Base-by-base conservation (phyloP, 1,140 invertebrate genomes). In the Drosophila carrolli region DNA sequence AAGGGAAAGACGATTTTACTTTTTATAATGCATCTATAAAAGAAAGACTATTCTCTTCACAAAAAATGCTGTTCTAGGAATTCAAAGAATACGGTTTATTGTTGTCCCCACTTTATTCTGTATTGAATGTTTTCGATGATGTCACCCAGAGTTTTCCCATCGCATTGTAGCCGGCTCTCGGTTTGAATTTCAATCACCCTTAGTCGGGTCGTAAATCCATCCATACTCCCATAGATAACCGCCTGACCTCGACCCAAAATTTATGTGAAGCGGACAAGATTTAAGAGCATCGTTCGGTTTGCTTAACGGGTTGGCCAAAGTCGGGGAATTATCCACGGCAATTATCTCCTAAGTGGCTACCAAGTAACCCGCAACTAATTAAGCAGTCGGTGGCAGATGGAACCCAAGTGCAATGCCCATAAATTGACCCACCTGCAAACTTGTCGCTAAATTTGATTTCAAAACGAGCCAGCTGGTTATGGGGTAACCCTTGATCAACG, bases 111-210 rank as follows among this genome's bases (percentile, higher is more conserved):
- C 6, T 10, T 27, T 27, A 47, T 29, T 47, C 55, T 6, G 19
- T 4, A 47, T 55, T 6, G 63, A 44, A 3, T 5, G 19, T 0
- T 16, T 9, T 7, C 13, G 19, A 29, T 71, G 66, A 71, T 71
- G 67, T 71, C 68, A 71, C 19, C 37, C 27, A 71, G n/a, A 71
- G 65, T 41, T 71, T 71, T 71, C 67, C 67, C 67, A 71, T 14
- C 27, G 58, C 27, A 54, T 37, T 23, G 19, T 16, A 23, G 41
- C 29, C 29, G 32, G 16, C 27, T 32, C 32, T 47, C 35, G 56
- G 37, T 13, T 70, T 19, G 50, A 41, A 19, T 37, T 70, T 71
- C 44, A 71, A 71, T 71, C 51, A 71, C 66, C 44, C 66, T 29
- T 41, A 58, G 37, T 14, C n/a, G 53, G 66, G 19, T 71, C 66